These are phyloP conservation scores for Mionectes olivaceus DNA, from an alignment of 2,797 vertebrate genomes.

Conservation along the genomic window DNA sequence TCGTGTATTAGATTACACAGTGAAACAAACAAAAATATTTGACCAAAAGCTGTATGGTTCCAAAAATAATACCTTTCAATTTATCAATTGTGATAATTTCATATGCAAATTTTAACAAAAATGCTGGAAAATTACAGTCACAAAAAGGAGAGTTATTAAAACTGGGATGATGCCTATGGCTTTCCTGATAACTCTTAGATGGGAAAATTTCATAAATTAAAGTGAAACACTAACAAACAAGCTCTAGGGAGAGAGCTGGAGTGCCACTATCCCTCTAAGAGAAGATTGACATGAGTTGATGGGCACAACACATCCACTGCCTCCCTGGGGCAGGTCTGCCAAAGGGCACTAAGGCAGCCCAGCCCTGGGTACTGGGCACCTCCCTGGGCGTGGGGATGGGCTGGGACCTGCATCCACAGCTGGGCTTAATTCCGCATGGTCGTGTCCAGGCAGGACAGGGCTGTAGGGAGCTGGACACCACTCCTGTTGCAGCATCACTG, in stretches of 20 bases:
- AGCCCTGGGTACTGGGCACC: not conserved
- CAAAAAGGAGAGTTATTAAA: not conserved
- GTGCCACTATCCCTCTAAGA: accelerated
- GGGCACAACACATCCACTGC: not conserved
- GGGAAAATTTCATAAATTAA: not conserved
- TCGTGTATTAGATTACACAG: not conserved
- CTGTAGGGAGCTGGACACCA: not conserved
- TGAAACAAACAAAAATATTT: not conserved
- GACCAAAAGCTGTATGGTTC: not conserved
- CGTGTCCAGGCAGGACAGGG: not conserved
- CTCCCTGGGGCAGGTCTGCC: not conserved
- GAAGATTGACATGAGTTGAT: accelerated
- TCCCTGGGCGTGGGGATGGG: accelerated
- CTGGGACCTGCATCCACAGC: accelerated
- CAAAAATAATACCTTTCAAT: not conserved
- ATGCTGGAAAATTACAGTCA: not conserved
- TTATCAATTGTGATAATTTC: not conserved
- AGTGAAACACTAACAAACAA: not conserved
- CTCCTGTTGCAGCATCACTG: not conserved
- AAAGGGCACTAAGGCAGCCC: not conserved
- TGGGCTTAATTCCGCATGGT: accelerated
- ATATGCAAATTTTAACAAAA: not conserved
- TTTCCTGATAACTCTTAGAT: not conserved
- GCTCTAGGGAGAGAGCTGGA: not conserved
- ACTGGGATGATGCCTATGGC: not conserved